Percentiles rank a stretch among this genome's conserved stretches.
Conservation (phyloP, 1,140 invertebrate genomes). For the Drosophila leontia region DNA sequence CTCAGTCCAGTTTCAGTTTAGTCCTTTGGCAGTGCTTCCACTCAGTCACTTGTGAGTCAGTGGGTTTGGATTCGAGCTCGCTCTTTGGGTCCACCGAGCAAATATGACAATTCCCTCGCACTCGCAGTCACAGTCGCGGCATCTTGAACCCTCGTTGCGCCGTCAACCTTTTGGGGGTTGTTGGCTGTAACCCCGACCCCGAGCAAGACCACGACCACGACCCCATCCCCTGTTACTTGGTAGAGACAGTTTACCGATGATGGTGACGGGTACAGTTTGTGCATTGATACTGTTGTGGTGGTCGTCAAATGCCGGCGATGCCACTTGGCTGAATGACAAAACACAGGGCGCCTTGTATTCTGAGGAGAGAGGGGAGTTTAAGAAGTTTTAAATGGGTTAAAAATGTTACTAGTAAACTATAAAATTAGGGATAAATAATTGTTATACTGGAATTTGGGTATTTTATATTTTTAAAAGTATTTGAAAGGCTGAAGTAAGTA, state of each 20-base stretch:
- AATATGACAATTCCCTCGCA: conserved; percentile 75
- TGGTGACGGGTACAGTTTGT: conserved; percentile 77
- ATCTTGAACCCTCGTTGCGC: conserved; percentile 70
- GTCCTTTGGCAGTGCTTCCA: conserved; percentile 41
- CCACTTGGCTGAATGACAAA: conserved; percentile 69
- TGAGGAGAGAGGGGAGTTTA: conserved; percentile 8
- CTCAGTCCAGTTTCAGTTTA: conserved; percentile 23
- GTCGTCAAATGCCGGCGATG: conserved; percentile 62
- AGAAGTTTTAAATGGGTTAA: not conserved
- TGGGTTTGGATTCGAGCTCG: conserved; percentile 20
- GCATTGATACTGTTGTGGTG: conserved; percentile 83
- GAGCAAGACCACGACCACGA: conserved; percentile 15
- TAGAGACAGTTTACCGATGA: conserved; percentile 56
- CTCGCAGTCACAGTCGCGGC: conserved; percentile 48
- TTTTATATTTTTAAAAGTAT: no score
- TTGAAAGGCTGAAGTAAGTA: no score
- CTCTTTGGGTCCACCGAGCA: conserved; percentile 36
- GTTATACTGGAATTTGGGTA: no score
- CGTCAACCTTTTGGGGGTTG: conserved; percentile 65
- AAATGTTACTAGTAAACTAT: not conserved
- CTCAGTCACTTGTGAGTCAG: conserved; percentile 63
- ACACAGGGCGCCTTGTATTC: conserved; percentile 30
- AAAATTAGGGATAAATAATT: not conserved
- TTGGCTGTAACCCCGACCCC: conserved; percentile 37
- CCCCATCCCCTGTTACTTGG: conserved; percentile 11